Conservation (phyloP, 2,888 invertebrate species). For the Ceratothoa steindachneri region DNA sequence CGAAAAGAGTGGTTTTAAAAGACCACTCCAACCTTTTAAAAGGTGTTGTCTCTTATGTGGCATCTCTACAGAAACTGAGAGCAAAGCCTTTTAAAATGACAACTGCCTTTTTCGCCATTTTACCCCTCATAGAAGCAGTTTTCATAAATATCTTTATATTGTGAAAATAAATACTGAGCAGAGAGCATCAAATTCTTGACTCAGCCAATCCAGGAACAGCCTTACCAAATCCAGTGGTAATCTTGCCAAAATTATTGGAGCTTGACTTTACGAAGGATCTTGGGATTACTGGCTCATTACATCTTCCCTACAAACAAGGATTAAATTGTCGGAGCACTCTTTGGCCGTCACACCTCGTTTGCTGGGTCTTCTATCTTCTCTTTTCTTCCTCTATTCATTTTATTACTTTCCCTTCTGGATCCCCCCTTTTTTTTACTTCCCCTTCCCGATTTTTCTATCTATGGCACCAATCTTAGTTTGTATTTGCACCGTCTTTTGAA, state of each 20-base stretch:
- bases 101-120: background rate
- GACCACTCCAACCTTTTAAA: too few relatives aligned
- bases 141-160: background rate
- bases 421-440: too few relatives aligned
- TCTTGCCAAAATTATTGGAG: background rate
- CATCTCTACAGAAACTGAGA: too few relatives aligned
- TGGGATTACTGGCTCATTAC: slow-evolving; percentile 40
- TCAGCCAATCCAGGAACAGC: background rate
- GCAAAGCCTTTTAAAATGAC: too few relatives aligned
- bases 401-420: too few relatives aligned
- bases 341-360: slow-evolving; percentile 39
- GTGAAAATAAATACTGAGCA: background rate
- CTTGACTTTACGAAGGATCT: background rate
- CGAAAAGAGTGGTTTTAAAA: too few relatives aligned
- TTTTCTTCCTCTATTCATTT: too few relatives aligned
- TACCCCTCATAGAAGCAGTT: background rate
- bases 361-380: slow-evolving; percentile 21
- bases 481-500: too few relatives aligned
- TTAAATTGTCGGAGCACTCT: slow-evolving; percentile 32
- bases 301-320: slow-evolving; percentile 38
- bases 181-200: background rate
- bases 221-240: background rate
- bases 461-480: too few relatives aligned
- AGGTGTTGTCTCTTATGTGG: too few relatives aligned
- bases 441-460: too few relatives aligned